Base-by-base conservation (phyloP, 2,113 vertebrate genomes). In the Salvator merianae region DNA sequence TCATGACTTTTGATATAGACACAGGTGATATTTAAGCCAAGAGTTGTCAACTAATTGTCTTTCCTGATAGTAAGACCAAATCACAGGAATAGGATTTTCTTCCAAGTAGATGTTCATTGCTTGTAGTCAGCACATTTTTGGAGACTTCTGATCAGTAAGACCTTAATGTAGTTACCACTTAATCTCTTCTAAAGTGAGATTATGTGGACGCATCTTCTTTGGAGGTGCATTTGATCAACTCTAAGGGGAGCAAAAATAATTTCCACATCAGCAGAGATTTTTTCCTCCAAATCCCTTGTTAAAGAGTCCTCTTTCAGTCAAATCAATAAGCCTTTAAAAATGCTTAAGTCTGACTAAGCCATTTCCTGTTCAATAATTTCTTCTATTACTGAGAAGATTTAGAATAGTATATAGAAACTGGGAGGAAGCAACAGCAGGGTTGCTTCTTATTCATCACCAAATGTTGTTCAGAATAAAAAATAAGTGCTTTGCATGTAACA, bases 371-470 rank as follows among this genome's bases (percentile, higher is more conserved):
- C 62, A 30, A 82, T 74, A 43, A 73, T 82, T 74, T 10, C 43
- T 82, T 55, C 38, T 74, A 74, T 82, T 65, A 82, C 38, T 47
- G 16, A 47, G 5, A 14, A 47, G 28, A 82, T 65, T 47, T 30
- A 63, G 36, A 43, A 78, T 40, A 63, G 38, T 40, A 14, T 59
- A 38, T 14, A 36, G 55, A 82, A 74, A 7, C 5, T 7, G 43
- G 70, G 72, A 50, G 69, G 73, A 28, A 82, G 69, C 32, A 47
- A 13, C 36, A 30, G 50, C n/a, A 20, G 7, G 24, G 1, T 9
- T n/a, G n/a, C 38, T 36, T 85, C 63, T 63, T 40, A 85, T 72
- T 79, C 77, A 79, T 72, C 9, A 4, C 22, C 38, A 79, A 79
- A 79, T 79, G 24, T 40, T 43, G 53, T 24, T 8, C 24, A 13